Evolutionary conservation across 2,113 vertebrate species (phyloP).

Genomic region (Pavo muticus): DNA sequence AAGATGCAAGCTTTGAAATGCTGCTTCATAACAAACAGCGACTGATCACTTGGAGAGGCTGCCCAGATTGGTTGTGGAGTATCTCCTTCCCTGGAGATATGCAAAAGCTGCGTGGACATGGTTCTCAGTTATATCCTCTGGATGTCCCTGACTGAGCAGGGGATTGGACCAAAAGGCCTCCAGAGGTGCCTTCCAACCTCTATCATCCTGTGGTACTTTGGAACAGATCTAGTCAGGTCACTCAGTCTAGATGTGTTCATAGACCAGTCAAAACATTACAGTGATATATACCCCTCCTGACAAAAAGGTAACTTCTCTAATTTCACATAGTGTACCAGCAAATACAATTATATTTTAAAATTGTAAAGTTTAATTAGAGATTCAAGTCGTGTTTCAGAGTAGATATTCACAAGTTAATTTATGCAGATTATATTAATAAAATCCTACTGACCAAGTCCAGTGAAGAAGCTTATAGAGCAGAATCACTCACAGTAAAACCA

Average conservation of each 20-base stretch:
- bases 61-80: background rate
- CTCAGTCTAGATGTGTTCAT: background rate
- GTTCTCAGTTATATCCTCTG: background rate
- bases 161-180: background rate
- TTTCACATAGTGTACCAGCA: background rate
- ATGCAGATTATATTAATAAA: background rate
- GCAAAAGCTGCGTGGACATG: background rate
- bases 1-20: background rate
- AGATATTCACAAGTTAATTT: background rate
- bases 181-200: background rate
- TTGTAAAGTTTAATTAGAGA: background rate
- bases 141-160: background rate
- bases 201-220: background rate
- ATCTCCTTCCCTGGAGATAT: background rate
- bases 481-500: background rate
- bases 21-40: background rate
- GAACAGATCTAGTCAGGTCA: background rate
- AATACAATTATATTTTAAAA: background rate
- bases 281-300: background rate
- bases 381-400: background rate
- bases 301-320: background rate
- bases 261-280: background rate
- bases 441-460: background rate
- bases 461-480: background rate
- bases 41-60: background rate